These are phyloP conservation scores for Felis chaus DNA, from an alignment of 2,113 vertebrate species.

Conservation along the genomic window DNA sequence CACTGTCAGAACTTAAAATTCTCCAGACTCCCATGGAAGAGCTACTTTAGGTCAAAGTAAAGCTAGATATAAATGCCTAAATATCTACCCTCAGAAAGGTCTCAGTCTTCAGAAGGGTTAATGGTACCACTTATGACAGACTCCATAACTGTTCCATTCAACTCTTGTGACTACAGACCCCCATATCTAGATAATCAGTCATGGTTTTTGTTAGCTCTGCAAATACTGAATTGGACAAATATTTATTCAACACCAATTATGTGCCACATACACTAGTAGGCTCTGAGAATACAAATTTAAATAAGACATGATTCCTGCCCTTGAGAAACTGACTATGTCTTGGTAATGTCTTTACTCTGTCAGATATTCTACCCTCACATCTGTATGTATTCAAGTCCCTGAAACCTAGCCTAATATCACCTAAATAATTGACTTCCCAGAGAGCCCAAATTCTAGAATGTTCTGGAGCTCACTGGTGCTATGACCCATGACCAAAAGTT, in stretches of 20 bases:
- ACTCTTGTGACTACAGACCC: not conserved
- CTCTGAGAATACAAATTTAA: not conserved
- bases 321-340: not conserved
- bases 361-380: not conserved
- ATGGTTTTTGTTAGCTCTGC: not conserved
- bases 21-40: not conserved
- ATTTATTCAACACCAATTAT: not conserved
- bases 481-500: not conserved
- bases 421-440: not conserved
- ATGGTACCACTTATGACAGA: not conserved
- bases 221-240: not conserved
- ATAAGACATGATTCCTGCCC: not conserved
- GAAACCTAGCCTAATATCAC: not conserved
- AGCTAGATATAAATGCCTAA: not conserved
- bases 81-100: not conserved
- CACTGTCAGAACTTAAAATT: conserved; percentile 63
- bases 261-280: not conserved
- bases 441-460: not conserved
- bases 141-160: not conserved
- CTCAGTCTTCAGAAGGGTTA: not conserved
- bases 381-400: not conserved
- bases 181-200: not conserved
- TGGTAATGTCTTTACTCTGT: not conserved
- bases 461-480: not conserved
- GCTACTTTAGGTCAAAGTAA: conserved; percentile 43